Evolutionary conservation across 2,888 invertebrate genomes (phyloP).

Genomic region (Ornithoptera alexandrae): DNA sequence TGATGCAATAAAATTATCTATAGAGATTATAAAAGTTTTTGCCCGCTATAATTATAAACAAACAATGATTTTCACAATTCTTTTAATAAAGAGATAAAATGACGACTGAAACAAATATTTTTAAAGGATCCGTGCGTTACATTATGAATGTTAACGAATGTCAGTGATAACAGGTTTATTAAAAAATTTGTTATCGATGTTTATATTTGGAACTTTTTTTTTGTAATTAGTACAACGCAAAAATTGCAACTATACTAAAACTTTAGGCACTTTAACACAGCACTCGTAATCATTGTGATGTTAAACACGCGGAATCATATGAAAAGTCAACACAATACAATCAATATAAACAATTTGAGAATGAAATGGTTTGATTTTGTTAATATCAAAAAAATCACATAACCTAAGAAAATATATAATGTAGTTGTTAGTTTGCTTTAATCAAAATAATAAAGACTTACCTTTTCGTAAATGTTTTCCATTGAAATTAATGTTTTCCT

Average conservation of each 20-base stretch:
- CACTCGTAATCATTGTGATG: neutral
- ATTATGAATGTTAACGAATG: no score
- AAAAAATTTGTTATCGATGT: no score
- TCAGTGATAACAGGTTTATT: no score
- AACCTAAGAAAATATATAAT: neutral
- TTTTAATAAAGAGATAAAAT: no score
- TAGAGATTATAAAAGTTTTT: no score
- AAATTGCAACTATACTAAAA: neutral
- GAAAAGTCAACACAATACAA: neutral
- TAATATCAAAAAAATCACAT: neutral
- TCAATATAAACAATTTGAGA: neutral
- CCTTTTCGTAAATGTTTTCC: constrained; percentile 65
- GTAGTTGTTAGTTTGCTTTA: neutral
- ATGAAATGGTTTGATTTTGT: neutral
- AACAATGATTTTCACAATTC: no score
- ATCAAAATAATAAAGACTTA: constrained; percentile 30
- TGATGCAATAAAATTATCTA: no score
- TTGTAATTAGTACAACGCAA: neutral
- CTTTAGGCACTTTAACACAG: neutral
- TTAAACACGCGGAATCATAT: neutral
- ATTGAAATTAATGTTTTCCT: constrained; percentile 56
- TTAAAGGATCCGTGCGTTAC: no score
- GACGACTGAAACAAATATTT: no score
- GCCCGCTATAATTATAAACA: no score
- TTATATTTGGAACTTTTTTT: no score